Evolutionary conservation across 2,888 invertebrate species (phyloP), one percentile per base, ranked within the genome.

Genomic region (Drepanosiphum platanoidis): DNA sequence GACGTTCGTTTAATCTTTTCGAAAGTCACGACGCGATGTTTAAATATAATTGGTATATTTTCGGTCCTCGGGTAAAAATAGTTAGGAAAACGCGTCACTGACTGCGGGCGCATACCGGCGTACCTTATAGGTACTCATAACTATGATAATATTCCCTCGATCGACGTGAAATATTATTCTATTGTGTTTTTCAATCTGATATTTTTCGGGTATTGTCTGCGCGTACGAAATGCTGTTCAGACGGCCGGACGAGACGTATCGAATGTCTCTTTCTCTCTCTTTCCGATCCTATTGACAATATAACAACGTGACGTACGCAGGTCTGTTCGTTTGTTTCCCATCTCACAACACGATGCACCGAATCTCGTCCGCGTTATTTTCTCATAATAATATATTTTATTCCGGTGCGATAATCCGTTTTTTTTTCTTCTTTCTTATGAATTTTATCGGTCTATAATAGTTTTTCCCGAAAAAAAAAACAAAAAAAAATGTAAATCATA

Each of bases 161-260:
- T 39, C 18, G 36, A 36, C 4, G 61, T 77, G 61, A 77, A 77
- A 77, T 64, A 64, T 64, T 64, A 64, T 30, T 22, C 64, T 32
- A 39, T 78, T 78, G 78, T 66, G 66, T 39, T 77, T 61, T 36
- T 58, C 15, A 34, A 18, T 77, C 52, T 22, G 52, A 52, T 52
- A 18, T 22, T 18, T 18, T 42, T 13, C 0, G 15, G 5, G 15
- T 52, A 18, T 18, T 52, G 52, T 52, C 5, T 18, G 52, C 39
- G 18, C 5, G 22, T 18, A 1, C 52, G 22, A 52, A 52, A 52
- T 18, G 18, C 52, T 18, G 22, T 52, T 52, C 52, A 22, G 22
- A 52, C n/a, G 22, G 1, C 52, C 4, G 13, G 46, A 15, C 46
- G 8, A 18, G 52, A 52, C 52, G 52, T 52, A 52, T 52, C 52